phyloP scores from a whole-genome alignment of 2,113 vertebrate genomes.

The Malurus melanocephalus region DNA sequence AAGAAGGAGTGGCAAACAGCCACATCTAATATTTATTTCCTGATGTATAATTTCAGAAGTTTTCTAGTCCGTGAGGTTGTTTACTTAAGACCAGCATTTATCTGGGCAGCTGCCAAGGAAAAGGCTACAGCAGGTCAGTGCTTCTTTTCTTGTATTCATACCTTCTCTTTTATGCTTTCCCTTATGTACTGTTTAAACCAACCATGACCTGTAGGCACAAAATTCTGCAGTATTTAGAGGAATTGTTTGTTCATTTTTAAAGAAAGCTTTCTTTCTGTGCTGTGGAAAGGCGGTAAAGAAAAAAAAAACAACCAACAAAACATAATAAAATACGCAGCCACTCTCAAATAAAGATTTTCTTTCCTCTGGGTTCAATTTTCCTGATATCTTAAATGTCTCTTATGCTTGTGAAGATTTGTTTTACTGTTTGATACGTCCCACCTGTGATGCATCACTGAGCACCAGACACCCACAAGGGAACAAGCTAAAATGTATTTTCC shows the following conservation, averaged over 20 bases:
- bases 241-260: background rate
- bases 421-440: conserved; percentile 34
- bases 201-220: conserved; percentile 1
- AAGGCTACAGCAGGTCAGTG: conserved; percentile 1
- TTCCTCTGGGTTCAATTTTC: conserved; percentile 51
- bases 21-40: conserved; percentile 40
- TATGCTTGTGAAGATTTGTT: conserved; percentile 24
- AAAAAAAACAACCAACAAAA: background rate
- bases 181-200: conserved; percentile 6
- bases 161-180: conserved; percentile 36
- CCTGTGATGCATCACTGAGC: conserved; percentile 22
- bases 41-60: conserved; percentile 28
- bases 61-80: background rate
- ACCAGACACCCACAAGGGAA: conserved; percentile 23
- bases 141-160: background rate
- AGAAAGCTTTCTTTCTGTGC: background rate
- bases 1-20: background rate
- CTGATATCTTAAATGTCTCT: conserved; percentile 30
- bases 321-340: background rate
- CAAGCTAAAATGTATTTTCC: conserved; percentile 23
- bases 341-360: conserved; percentile 13
- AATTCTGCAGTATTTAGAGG: conserved; percentile 13
- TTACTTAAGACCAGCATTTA: conserved; percentile 12
- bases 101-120: conserved; percentile 5
- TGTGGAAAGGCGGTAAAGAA: background rate